Evolutionary conservation across 2,113 vertebrate species (phyloP).

Genomic region (Cochlearius cochlearius): DNA sequence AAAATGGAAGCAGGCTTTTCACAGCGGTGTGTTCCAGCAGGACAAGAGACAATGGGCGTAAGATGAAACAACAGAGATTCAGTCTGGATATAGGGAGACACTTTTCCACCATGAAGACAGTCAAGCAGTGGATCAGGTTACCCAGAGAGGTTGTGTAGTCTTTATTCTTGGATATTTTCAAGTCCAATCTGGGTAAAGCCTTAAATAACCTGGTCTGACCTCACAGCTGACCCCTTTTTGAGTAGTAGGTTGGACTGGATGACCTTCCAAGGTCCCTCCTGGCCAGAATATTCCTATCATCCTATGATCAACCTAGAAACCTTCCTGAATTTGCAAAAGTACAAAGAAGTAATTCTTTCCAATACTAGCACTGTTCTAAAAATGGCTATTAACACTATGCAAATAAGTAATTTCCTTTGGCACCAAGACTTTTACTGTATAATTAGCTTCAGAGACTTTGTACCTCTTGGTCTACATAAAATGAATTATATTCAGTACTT

Average conservation of each 20-base stretch:
- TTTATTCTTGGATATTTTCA: not conserved
- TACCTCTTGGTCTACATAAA: not conserved
- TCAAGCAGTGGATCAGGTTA: not conserved
- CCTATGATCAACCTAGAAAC: not conserved
- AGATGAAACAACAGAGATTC: not conserved
- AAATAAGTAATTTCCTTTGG: constrained; percentile 2
- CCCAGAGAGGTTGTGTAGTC: not conserved
- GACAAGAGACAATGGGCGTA: not conserved
- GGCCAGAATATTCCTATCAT: not conserved
- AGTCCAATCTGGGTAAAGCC: not conserved
- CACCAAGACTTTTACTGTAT: not conserved
- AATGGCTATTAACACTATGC: not conserved
- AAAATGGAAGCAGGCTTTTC: not conserved
- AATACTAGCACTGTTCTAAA: not conserved
- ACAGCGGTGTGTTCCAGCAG: not conserved
- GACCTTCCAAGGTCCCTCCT: not conserved
- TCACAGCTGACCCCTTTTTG: not conserved
- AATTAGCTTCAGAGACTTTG: not conserved
- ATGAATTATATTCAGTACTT: not conserved
- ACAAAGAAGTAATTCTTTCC: not conserved
- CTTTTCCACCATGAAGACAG: not conserved
- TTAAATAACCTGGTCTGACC: not conserved
- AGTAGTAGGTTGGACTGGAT: not conserved
- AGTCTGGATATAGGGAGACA: not conserved
- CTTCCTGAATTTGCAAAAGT: not conserved